Percentiles rank a stretch among this genome's conserved stretches.
Conservation (phyloP, 1,140 invertebrate genomes). For the Harlomillsia oculata region DNA sequence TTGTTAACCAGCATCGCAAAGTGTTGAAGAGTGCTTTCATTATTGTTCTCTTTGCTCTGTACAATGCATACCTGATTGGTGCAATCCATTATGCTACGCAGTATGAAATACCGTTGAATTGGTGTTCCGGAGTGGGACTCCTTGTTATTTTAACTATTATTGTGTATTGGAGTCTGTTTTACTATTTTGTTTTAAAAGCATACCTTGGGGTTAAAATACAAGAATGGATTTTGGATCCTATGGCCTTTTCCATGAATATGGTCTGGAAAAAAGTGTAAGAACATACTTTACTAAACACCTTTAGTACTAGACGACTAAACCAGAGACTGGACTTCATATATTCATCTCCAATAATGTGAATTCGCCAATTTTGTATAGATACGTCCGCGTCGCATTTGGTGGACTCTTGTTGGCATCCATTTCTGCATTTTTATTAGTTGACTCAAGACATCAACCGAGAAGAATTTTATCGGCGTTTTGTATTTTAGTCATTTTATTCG, state of each 20-base stretch:
- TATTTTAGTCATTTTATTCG: conserved; percentile 43
- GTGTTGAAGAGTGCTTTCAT: not conserved
- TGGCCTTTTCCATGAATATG: not conserved
- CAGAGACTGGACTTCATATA: not conserved
- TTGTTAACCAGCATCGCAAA: too few relatives aligned
- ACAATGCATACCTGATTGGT: conserved; percentile 33
- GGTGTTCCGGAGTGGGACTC: conserved; percentile 63
- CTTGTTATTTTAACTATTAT: conserved; percentile 56
- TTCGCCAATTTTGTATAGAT: not conserved
- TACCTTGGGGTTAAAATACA: conserved; percentile 41
- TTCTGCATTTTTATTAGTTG: conserved; percentile 34
- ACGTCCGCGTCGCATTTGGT: not conserved
- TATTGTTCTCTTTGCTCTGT: not conserved
- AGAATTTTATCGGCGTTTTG: conserved; percentile 54
- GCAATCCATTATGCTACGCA: conserved; percentile 25
- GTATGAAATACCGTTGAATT: conserved; percentile 38
- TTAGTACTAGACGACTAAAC: not conserved
- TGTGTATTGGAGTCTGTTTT: conserved; percentile 53
- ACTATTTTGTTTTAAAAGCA: conserved; percentile 54
- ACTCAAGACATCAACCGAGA: conserved; percentile 37
- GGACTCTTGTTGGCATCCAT: conserved; percentile 19
- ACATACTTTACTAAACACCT: conserved; percentile 37
- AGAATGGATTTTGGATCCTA: not conserved
- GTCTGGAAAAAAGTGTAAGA: not conserved
- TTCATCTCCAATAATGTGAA: not conserved